phyloP scores from a whole-genome alignment of 2,888 invertebrate genomes.

The Cartodere bifasciata region DNA sequence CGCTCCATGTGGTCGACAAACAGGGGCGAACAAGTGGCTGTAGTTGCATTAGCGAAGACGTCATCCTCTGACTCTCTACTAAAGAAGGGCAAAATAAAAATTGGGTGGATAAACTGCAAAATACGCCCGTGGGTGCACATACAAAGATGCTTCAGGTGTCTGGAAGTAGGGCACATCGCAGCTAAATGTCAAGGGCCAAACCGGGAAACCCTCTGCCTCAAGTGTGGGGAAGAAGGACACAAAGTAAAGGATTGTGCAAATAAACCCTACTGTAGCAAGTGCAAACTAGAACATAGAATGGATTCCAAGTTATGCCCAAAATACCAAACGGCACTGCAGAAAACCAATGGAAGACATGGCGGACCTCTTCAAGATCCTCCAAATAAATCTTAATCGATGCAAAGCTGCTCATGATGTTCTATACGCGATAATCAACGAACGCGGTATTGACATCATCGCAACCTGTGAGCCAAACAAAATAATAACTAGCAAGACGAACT shows the following conservation, averaged over 20 bases:
- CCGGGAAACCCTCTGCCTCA: neutral
- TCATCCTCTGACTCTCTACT: too few species aligned
- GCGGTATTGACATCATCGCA: conserved; percentile 3
- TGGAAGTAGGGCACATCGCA: neutral
- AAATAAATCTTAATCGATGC: conserved; percentile 4
- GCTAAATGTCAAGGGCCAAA: neutral
- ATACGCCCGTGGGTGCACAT: conserved; percentile 6
- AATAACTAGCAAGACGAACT: too few species aligned
- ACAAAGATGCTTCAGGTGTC: conserved; percentile 1
- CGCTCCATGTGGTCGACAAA: too few species aligned
- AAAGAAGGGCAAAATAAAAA: conserved; percentile 6
- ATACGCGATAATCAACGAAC: neutral
- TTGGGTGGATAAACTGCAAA: conserved; percentile 11
- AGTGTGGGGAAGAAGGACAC: conserved; percentile 1
- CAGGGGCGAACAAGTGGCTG: too few species aligned
- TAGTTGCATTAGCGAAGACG: too few species aligned
- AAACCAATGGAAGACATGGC: neutral
- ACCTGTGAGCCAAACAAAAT: conserved; percentile 6
- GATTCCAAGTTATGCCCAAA: conserved; percentile 9
- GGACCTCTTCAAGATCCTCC: conserved; percentile 1
- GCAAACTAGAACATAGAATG: neutral
- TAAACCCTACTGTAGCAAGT: neutral
- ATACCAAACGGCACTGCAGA: neutral
- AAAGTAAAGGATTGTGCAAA: neutral
- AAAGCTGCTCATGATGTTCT: conserved; percentile 6